A percentile compares a stretch with the other conserved stretches of the same genome.
phyloP scores from a whole-genome alignment of 1,140 invertebrate genomes.

The Dendroctonus ponderosae region DNA sequence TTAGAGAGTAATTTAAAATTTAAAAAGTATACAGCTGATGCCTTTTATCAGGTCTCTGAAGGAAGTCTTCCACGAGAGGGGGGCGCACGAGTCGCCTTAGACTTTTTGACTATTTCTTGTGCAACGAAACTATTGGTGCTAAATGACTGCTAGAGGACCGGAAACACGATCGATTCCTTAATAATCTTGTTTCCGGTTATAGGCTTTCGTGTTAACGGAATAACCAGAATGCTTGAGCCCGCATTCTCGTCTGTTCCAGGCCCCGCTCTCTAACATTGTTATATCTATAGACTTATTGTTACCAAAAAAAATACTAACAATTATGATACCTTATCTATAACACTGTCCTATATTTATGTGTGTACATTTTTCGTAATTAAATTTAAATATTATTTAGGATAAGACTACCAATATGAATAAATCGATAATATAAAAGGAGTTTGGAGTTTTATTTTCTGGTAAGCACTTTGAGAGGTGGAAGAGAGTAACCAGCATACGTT shows the following conservation, averaged over 20 bases:
- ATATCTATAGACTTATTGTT: slow-evolving; percentile 49
- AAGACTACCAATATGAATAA: slow-evolving; percentile 43
- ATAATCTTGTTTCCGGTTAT: slow-evolving; percentile 23
- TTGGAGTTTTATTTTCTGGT: too few species aligned
- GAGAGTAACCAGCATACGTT: too few species aligned
- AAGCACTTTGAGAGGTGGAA: too few species aligned
- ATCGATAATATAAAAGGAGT: slow-evolving; percentile 31
- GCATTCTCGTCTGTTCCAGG: slow-evolving; percentile 31
- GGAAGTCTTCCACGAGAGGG: slow-evolving; percentile 47
- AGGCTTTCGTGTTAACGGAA: slow-evolving; percentile 35
- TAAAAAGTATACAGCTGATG: slow-evolving; percentile 25
- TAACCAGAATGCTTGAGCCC: slow-evolving; percentile 44
- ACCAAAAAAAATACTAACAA: slow-evolving; percentile 38
- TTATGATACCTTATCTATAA: slow-evolving; percentile 37
- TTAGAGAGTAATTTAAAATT: neutral
- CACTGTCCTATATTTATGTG: slow-evolving; percentile 52
- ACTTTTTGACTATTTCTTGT: slow-evolving; percentile 37
- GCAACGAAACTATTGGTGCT: slow-evolving; percentile 52
- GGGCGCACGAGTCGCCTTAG: slow-evolving; percentile 25
- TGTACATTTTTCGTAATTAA: slow-evolving; percentile 49
- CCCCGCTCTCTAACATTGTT: slow-evolving; percentile 44
- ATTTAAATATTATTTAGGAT: slow-evolving; percentile 38
- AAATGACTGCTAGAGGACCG: slow-evolving; percentile 44
- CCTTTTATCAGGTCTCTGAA: slow-evolving; percentile 44
- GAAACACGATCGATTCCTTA: slow-evolving; percentile 14